These are phyloP conservation scores for Metalampra italica DNA, from an alignment of 2,888 invertebrate genomes.

Conservation along the genomic window DNA sequence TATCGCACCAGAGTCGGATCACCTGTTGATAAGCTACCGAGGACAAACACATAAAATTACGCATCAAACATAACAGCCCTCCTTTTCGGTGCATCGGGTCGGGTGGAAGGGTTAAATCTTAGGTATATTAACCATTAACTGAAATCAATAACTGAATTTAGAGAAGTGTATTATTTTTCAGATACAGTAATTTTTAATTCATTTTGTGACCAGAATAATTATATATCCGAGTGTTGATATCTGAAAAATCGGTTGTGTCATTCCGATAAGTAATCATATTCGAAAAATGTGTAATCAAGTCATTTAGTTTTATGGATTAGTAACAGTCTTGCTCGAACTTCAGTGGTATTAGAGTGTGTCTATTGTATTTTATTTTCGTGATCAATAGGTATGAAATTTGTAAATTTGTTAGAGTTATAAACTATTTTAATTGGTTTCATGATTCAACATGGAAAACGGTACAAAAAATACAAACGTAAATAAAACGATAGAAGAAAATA, in stretches of 20 bases:
- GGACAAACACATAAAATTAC: too few species aligned
- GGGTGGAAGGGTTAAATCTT: too few species aligned
- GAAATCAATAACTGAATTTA: too few species aligned
- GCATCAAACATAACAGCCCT: too few species aligned
- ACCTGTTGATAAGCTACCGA: too few species aligned
- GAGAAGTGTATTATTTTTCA: too few species aligned
- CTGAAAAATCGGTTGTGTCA: not conserved
- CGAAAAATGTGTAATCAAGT: slow-evolving; percentile 1
- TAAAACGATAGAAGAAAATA: slow-evolving; percentile 17
- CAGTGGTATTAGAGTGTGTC: not conserved
- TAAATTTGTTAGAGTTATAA: not conserved
- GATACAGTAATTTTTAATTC: too few species aligned
- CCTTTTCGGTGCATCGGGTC: too few species aligned
- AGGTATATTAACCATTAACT: too few species aligned
- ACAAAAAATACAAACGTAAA: slow-evolving; percentile 18
- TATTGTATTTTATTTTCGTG: not conserved
- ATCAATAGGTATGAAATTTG: not conserved
- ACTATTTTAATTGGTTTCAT: not conserved
- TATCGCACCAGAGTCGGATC: too few species aligned
- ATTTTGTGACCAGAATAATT: not conserved
- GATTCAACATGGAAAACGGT: slow-evolving; percentile 23
- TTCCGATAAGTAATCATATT: slow-evolving; percentile 5
- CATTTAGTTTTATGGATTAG: slow-evolving; percentile 1
- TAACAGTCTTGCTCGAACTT: not conserved
- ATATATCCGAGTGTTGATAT: not conserved